Conservation (phyloP, 2,797 vertebrate genomes). For the Furcifer pardalis region DNA sequence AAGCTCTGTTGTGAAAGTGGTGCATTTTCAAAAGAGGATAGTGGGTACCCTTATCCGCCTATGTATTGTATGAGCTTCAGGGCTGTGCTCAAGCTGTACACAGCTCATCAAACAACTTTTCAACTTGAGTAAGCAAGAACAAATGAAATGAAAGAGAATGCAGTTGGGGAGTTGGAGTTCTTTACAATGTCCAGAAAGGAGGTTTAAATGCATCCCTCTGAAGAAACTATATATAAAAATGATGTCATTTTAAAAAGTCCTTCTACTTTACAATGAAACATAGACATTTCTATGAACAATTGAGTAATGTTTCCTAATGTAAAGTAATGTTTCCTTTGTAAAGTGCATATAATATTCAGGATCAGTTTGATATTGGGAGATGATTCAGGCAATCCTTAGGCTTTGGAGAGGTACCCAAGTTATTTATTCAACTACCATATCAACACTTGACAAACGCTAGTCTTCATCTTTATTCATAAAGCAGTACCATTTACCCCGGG, state of each 20-base stretch:
- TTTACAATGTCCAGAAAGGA: not conserved
- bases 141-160: constrained; percentile 1
- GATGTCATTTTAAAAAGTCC: not conserved
- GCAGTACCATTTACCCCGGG: not conserved
- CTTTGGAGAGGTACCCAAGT: no score
- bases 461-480: not conserved
- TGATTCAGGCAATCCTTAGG: no score
- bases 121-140: not conserved
- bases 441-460: not conserved
- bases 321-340: no score
- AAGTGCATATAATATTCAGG: constrained; percentile 29
- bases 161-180: not conserved
- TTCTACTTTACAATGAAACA: not conserved
- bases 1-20: rapidly evolving
- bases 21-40: constrained; percentile 13
- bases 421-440: not conserved
- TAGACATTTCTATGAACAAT: constrained; percentile 51
- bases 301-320: constrained; percentile 51
- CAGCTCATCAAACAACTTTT: not conserved
- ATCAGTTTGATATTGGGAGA: no score
- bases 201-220: no score
- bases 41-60: not conserved
- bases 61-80: not conserved
- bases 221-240: no score
- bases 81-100: not conserved